phyloP scores from a whole-genome alignment of 2,888 invertebrate species.

The Megalurothrips usitatus region DNA sequence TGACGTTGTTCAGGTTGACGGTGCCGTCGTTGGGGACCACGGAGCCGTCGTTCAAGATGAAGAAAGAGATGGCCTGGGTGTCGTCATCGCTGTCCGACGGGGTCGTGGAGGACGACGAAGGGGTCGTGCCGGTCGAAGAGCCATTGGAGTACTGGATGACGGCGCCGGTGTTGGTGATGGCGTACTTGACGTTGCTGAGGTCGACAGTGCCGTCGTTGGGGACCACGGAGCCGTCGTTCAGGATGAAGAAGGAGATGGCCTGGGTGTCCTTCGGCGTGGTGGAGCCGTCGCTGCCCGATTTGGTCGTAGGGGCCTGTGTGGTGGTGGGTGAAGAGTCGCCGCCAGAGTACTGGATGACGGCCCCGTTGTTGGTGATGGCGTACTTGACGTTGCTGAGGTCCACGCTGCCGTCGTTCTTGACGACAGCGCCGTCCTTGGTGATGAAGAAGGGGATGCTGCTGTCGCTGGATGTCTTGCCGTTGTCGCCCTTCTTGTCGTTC shows the following conservation, averaged over 20 bases:
- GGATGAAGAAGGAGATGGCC: background rate
- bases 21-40: background rate
- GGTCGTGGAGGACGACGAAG: background rate
- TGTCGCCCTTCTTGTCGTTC: background rate
- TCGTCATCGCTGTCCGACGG: background rate
- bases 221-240: background rate
- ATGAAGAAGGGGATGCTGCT: background rate
- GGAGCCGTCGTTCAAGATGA: background rate
- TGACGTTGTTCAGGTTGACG: background rate
- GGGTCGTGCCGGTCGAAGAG: background rate
- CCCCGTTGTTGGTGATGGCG: background rate
- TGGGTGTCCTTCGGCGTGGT: background rate
- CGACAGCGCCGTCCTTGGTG: background rate
- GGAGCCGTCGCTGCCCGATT: background rate
- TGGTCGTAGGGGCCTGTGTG: background rate
- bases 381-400: background rate
- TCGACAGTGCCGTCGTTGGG: background rate
- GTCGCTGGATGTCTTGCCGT: background rate
- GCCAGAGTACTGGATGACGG: background rate
- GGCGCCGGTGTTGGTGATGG: background rate
- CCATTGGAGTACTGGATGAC: background rate
- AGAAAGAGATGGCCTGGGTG: background rate
- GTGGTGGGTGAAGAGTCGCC: background rate
- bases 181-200: background rate
- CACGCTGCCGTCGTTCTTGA: background rate